Evolutionary conservation across 2,797 vertebrate species (phyloP), one percentile per base, ranked within the genome.

Genomic region (Lepus townsendii): DNA sequence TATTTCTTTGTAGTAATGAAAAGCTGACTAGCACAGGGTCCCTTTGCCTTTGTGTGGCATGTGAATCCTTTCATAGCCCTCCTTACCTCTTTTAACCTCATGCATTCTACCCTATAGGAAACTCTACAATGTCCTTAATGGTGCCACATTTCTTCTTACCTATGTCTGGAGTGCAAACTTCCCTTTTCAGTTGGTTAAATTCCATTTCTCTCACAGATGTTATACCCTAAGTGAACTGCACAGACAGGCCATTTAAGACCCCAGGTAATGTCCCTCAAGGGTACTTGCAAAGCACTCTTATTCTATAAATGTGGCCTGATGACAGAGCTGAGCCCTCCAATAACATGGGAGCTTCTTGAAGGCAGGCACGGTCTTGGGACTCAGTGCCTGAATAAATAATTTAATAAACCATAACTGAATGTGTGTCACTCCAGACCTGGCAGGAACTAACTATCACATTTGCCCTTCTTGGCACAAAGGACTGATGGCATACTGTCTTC

Each of bases 341-440:
- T 83, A 73, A 65, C 66, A 8, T 12, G 2, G 47, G 12, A 85
- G 6, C 30, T 89, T n/a, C 66, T 76, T 83, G 17, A 96, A 95
- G 80, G 77, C 4, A 96, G 73, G 35, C 7, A 52, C 22, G 65
- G 57, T 86, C 26, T 86, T 82, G 20, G 9, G 27, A 79, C n/a
- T 83, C 52, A 77, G 50, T 79, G 26, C 19, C 42, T 62, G 52
- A 94, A 78, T 77, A 94, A 90, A 62, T 65, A 83, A 76, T 19
- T 47, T 83, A 57, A 84, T 57, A 68, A 91, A n/a, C 77, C 83
- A 77, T 69, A 63, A 91, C 65, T 84, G 22, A 95, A 66, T 22
- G 82, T 66, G n/a, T 38, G 35, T 57, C 86, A 82, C 30, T 89
- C 47, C 22, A 88, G 54, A 88, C 27, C 20, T n/a, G 60, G 42